Conservation (phyloP, 2,113 vertebrate genomes). For the Nyctereutes procyonoides region DNA sequence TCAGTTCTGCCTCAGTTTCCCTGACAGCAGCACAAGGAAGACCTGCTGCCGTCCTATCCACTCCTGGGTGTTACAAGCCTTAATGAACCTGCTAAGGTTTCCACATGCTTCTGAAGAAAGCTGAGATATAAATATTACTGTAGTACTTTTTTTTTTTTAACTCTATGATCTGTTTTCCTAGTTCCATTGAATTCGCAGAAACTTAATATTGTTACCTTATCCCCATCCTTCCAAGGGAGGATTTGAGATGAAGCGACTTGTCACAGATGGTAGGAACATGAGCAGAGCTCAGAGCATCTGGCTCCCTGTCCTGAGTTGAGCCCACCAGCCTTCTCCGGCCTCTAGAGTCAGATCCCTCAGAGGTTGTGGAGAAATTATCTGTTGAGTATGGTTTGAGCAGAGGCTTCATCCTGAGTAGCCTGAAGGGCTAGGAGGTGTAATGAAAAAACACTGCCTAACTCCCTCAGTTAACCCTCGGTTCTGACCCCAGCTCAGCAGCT, state of each 20-base stretch:
- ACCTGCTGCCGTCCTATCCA: background rate
- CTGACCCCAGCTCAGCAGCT: background rate
- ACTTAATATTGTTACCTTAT: slow-evolving; percentile 67
- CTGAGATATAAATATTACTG: slow-evolving; percentile 37
- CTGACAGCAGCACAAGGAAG: background rate
- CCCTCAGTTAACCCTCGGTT: background rate
- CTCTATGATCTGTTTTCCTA: background rate
- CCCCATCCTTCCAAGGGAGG: slow-evolving; percentile 49
- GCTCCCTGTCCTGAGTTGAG: background rate
- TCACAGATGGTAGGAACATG: slow-evolving; percentile 8
- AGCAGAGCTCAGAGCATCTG: background rate
- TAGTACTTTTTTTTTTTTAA: background rate
- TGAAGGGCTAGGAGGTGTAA: background rate
- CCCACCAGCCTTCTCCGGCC: background rate
- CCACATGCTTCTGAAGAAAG: slow-evolving; percentile 43
- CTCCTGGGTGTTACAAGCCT: background rate
- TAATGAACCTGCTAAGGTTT: slow-evolving; percentile 2
- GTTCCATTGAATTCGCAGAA: slow-evolving; percentile 60
- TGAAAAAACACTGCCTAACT: background rate
- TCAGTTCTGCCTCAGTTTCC: slow-evolving; percentile 49
- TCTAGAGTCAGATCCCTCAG: background rate
- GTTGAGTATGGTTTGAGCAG: background rate
- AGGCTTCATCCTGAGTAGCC: background rate
- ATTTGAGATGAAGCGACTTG: slow-evolving; percentile 31
- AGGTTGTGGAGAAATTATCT: background rate